Evolutionary conservation across 2,797 vertebrate genomes (phyloP).

Genomic region (Carcharodon carcharias): DNA sequence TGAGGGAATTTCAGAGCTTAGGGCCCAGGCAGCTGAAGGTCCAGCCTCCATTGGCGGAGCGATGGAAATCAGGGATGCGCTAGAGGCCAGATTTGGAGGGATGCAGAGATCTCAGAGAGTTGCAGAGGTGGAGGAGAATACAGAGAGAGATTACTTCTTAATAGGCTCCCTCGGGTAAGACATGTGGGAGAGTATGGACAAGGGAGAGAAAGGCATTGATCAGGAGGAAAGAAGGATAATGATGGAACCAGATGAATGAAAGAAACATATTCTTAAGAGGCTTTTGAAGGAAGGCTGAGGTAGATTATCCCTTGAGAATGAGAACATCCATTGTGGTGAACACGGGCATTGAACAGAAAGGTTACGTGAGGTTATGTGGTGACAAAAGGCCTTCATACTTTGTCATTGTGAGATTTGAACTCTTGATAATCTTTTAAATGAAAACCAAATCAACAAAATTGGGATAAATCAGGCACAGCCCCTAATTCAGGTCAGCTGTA

Average conservation of each 20-base stretch:
- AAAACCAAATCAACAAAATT: too few species aligned
- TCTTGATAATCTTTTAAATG: too few species aligned
- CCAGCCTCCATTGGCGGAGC: too few species aligned
- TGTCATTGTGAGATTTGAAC: too few species aligned
- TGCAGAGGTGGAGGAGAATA: background rate
- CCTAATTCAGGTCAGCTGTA: too few species aligned
- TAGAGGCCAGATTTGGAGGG: background rate
- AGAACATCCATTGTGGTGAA: background rate
- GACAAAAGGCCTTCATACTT: background rate
- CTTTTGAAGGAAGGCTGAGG: background rate
- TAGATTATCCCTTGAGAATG: too few species aligned
- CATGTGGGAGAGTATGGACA: too few species aligned
- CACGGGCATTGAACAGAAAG: background rate
- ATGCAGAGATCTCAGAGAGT: background rate
- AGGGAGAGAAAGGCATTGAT: too few species aligned
- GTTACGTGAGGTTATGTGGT: background rate
- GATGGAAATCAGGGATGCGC: background rate
- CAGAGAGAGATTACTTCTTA: background rate
- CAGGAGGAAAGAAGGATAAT: background rate
- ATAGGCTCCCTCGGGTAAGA: background rate
- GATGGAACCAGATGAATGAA: background rate
- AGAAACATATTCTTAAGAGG: background rate
- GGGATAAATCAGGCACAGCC: too few species aligned
- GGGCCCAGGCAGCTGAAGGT: background rate
- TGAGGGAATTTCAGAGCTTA: background rate